These are phyloP conservation scores for Ganaspis sp. DNA, from an alignment of 1,140 invertebrate genomes.

Conservation along the genomic window DNA sequence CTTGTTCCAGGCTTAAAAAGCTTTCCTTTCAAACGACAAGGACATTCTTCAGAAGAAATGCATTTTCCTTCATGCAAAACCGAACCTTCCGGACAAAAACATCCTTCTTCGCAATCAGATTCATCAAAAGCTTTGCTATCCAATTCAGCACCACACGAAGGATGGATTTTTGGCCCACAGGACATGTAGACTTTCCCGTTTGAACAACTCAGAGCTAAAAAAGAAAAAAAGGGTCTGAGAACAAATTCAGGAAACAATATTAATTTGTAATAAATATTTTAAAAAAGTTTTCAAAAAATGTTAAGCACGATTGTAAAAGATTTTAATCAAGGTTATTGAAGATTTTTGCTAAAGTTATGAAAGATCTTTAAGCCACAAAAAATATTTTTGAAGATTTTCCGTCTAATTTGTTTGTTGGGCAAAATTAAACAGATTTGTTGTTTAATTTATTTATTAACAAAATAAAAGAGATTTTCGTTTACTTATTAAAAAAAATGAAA, in stretches of 20 bases:
- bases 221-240: background rate
- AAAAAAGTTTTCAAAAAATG: background rate
- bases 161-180: slow-evolving; percentile 80
- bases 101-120: slow-evolving; percentile 87
- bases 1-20: slow-evolving; percentile 83
- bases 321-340: background rate
- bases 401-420: too few species aligned
- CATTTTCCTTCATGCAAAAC: slow-evolving; percentile 86
- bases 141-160: slow-evolving; percentile 75
- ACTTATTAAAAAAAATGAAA: too few species aligned
- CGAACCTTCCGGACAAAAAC: slow-evolving; percentile 87
- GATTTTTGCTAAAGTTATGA: too few species aligned
- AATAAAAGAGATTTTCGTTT: too few species aligned
- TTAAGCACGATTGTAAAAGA: background rate
- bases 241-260: background rate
- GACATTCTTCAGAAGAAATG: slow-evolving; percentile 83
- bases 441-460: too few species aligned
- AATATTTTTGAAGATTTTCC: too few species aligned
- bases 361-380: too few species aligned
- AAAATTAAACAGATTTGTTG: too few species aligned
- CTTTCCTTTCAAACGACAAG: slow-evolving; percentile 87
- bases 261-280: too few species aligned
- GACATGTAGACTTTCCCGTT: slow-evolving; percentile 83
- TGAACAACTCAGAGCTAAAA: slow-evolving; percentile 82
- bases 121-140: slow-evolving; percentile 57